A percentile compares a stretch with the other conserved stretches of the same genome.
These are phyloP conservation scores for Baryphthengus martii DNA, from an alignment of 2,113 vertebrate genomes.

Conservation along the genomic window DNA sequence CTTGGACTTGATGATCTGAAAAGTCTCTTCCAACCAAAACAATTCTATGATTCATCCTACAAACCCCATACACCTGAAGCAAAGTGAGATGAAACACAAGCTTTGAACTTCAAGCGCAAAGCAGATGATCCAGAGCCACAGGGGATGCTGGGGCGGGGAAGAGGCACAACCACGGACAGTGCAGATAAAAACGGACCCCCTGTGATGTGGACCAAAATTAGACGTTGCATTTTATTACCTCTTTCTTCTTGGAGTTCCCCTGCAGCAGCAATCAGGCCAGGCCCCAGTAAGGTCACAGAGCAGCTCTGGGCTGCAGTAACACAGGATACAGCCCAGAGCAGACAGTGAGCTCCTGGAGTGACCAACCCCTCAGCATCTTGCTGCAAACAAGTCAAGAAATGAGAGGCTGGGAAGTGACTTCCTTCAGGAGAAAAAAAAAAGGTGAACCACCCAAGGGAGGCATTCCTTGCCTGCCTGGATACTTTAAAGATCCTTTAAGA, in stretches of 20 bases:
- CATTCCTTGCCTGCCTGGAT: too few species aligned
- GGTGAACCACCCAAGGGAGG: not conserved
- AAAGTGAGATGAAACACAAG: fast-evolving
- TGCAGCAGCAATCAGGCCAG: not conserved
- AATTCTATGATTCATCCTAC: not conserved
- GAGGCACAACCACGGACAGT: not conserved
- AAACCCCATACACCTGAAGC: not conserved
- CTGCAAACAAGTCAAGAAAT: not conserved
- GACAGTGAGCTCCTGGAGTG: fast-evolving
- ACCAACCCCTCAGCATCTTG: too few species aligned
- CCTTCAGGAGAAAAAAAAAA: not conserved
- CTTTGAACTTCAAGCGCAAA: not conserved
- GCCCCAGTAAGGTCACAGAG: not conserved
- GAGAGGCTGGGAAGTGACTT: not conserved
- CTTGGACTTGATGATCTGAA: not conserved
- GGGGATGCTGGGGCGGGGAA: too few species aligned
- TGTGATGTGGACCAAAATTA: not conserved
- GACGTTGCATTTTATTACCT: not conserved
- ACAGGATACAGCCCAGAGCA: not conserved
- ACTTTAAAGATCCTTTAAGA: not conserved
- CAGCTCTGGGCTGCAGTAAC: too few species aligned
- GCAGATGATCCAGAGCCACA: not conserved
- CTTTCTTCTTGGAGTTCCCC: not conserved
- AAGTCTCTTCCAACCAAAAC: not conserved
- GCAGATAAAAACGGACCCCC: too few species aligned